A percentile compares a stretch with the other conserved stretches of the same genome.
Conservation (phyloP, 2,797 vertebrate species). For the Channallabes apus region DNA sequence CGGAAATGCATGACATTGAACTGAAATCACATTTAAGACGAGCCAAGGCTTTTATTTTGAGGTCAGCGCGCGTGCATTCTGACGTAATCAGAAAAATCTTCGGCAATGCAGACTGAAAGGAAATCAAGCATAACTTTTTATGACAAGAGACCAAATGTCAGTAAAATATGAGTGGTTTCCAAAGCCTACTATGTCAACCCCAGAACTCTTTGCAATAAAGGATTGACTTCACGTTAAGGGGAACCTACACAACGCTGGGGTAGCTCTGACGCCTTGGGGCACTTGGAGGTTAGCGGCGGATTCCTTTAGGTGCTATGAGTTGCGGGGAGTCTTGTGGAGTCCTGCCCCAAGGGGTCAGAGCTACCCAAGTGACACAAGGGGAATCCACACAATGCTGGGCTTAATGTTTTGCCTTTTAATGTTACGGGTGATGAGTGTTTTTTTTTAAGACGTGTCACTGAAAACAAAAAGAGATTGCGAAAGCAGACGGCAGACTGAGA, state of each 20-base stretch:
- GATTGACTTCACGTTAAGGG: too few relatives aligned
- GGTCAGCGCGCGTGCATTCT: neutral
- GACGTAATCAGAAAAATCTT: neutral
- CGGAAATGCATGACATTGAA: neutral
- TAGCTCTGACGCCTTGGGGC: too few relatives aligned
- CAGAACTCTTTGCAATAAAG: neutral
- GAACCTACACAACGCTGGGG: too few relatives aligned
- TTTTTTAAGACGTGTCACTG: neutral
- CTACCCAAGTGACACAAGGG: too few relatives aligned
- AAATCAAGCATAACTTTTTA: neutral
- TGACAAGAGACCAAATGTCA: neutral
- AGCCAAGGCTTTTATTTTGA: conserved; percentile 7
- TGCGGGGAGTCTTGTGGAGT: too few relatives aligned
- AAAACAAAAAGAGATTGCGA: conserved; percentile 7
- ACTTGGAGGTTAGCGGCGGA: too few relatives aligned
- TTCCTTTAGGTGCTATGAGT: too few relatives aligned
- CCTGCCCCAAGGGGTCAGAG: too few relatives aligned
- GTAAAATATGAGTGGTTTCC: neutral
- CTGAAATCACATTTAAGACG: conserved; percentile 8
- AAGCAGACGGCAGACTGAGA: conserved; percentile 31
- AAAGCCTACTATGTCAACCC: neutral
- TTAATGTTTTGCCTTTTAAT: too few relatives aligned
- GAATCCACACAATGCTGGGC: too few relatives aligned
- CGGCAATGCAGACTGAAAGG: neutral
- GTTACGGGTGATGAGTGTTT: too few relatives aligned